Conservation (phyloP, 2,888 invertebrate species). For the Anarsia innoxiella region DNA sequence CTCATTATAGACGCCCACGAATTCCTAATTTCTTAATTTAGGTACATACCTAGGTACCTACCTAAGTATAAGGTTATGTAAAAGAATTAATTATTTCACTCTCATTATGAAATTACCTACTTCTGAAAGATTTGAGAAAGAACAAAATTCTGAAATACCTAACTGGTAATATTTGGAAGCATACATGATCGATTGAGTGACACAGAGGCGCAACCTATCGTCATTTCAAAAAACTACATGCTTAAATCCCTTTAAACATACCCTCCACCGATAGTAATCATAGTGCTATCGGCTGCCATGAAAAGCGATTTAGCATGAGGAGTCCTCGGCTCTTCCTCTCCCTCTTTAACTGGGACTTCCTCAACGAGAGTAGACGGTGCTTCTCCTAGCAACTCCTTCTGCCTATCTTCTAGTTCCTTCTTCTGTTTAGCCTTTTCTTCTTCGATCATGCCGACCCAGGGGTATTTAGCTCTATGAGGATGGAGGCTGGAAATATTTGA, state of each 20-base stretch:
- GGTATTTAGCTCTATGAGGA: conserved; percentile 90
- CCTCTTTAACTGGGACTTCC: conserved; percentile 34
- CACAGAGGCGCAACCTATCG: too few relatives aligned
- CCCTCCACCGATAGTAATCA: conserved; percentile 97
- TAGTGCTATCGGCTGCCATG: conserved; percentile 94
- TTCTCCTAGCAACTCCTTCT: conserved; percentile 81
- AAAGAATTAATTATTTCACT: too few relatives aligned
- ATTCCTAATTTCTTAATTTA: too few relatives aligned
- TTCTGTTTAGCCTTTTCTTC: conserved; percentile 34
- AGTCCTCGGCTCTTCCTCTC: conserved; percentile 51
- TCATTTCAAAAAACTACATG: too few relatives aligned
- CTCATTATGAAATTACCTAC: too few relatives aligned
- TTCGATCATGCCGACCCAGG: conserved; percentile 92
- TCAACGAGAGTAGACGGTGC: conserved; percentile 60
- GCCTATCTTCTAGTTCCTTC: conserved; percentile 14
- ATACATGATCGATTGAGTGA: too few relatives aligned
- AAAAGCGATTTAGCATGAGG: conserved; percentile 90
- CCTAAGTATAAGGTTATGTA: too few relatives aligned
- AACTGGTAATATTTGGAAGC: too few relatives aligned
- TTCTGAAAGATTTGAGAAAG: too few relatives aligned
- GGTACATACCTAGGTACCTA: too few relatives aligned
- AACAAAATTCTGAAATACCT: too few relatives aligned
- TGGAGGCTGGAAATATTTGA: conserved; percentile 67
- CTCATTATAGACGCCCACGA: too few relatives aligned
- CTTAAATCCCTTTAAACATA: conserved; percentile 61